Conservation (phyloP, 1,140 invertebrate genomes). For the Globodera ellingtonae region DNA sequence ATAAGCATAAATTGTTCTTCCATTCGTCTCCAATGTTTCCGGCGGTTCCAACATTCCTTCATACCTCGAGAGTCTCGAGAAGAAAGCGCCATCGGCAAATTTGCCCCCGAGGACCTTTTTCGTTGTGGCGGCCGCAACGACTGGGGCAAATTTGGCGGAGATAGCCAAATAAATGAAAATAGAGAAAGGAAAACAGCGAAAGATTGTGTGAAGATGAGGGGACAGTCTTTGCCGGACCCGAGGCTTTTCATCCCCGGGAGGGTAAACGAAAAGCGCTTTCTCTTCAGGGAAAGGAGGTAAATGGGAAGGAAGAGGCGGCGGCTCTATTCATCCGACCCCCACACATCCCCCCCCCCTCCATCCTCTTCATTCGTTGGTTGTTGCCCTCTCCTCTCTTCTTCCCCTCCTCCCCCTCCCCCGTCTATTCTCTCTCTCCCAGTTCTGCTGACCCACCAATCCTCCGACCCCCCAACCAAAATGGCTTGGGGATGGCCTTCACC, state of each 20-base stretch:
- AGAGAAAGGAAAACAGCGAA: slow-evolving; percentile 2
- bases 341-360: neutral
- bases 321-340: neutral
- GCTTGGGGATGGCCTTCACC: slow-evolving; percentile 16
- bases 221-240: neutral
- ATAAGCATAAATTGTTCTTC: neutral
- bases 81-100: neutral
- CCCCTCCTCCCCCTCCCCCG: neutral
- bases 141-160: slow-evolving; percentile 3
- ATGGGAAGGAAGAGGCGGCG: neutral
- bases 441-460: slow-evolving; percentile 2
- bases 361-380: neutral
- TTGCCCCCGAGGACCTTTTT: neutral
- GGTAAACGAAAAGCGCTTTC: neutral
- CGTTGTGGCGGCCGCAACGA: neutral
- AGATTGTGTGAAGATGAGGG: neutral
- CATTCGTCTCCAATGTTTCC: neutral
- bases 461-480: neutral
- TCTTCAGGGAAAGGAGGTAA: neutral
- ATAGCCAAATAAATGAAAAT: slow-evolving; percentile 8
- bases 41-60: neutral
- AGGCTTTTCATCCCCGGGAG: neutral
- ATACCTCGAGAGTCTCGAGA: neutral
- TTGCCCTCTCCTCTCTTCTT: neutral
- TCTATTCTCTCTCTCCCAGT: neutral